Base-by-base conservation (phyloP, 2,888 invertebrate species). In the Autographa pulchrina region DNA sequence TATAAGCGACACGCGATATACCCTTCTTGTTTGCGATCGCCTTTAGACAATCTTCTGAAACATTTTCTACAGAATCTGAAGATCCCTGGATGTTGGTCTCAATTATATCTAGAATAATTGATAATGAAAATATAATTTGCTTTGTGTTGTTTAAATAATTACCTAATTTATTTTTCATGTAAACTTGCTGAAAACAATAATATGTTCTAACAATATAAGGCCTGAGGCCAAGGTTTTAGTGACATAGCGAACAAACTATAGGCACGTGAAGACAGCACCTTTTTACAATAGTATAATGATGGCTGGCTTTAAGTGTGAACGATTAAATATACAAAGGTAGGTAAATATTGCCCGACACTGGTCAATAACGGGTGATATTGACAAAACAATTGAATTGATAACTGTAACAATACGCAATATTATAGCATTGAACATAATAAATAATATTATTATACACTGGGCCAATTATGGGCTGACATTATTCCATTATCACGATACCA, bases 21-120 rank as follows among this genome's bases (percentile, higher is more conserved):
- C 92, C 92, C 71, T 80, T 78, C 20, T 89, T 77, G 41, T 85
- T 78, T 78, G 84, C 85, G 69, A 85, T 70, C 2, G 78, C 74
- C 65, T 85, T 82, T 81, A 86, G 83, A 65, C 72, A 80, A 35
- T 72, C 79, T 66, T 79, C 85, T 18, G 78, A 25, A 41, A 82
- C 64, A 14, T 80, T 77, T 68, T 78, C 75, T 38, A 82, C 72
- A 32, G 86, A 75, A 61, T 81, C 79, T 78, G 86, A 86, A 14
- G 81, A 52, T 14, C 31, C 43, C 67, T 65, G 54, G 38, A 68
- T 52, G 52, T 70, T 75, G 52, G 56, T 66, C 66, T 69, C 43
- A 48, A 70, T n/a, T 25, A 66, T 8, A 72, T 70, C 83, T 81
- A 83, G 2, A 82, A 82, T 11, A 62, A 64, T 65, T 48, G 5